Percentiles rank a stretch among this genome's conserved stretches.
Conservation (phyloP, 2,888 invertebrate genomes). For the Mylabris sibirica region DNA sequence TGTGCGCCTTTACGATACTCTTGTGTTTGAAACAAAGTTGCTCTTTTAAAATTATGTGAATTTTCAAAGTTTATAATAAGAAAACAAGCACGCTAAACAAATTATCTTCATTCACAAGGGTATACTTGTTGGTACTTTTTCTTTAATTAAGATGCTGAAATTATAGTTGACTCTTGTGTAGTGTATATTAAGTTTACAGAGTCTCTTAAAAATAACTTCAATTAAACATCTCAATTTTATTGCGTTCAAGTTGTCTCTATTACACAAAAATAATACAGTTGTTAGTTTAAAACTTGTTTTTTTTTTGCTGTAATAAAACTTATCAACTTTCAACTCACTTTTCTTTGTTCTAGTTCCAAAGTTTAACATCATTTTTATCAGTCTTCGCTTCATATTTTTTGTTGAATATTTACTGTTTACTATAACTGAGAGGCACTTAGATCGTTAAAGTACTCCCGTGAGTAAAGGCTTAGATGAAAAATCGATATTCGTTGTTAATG, state of each 20-base stretch:
- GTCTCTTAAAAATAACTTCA: background rate
- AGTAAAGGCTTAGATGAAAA: no score
- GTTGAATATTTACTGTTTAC: no score
- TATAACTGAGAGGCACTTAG: no score
- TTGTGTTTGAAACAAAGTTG: background rate
- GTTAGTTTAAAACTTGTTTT: background rate
- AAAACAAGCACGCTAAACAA: background rate
- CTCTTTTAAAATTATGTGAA: background rate
- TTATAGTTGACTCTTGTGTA: background rate
- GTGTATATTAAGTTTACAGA: no score
- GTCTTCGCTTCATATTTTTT: background rate
- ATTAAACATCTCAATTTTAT: background rate
- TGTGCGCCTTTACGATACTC: no score
- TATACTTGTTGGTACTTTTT: background rate
- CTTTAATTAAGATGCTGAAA: background rate
- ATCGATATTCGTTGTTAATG: no score
- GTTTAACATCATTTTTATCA: background rate
- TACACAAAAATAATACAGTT: background rate
- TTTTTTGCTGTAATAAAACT: background rate
- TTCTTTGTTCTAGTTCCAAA: background rate
- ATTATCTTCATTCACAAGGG: background rate
- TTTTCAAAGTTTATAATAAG: background rate
- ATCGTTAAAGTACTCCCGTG: no score
- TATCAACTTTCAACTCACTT: background rate
- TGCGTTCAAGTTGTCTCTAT: background rate